Conservation (phyloP, 2,797 vertebrate genomes). For the Meda fulgida region DNA sequence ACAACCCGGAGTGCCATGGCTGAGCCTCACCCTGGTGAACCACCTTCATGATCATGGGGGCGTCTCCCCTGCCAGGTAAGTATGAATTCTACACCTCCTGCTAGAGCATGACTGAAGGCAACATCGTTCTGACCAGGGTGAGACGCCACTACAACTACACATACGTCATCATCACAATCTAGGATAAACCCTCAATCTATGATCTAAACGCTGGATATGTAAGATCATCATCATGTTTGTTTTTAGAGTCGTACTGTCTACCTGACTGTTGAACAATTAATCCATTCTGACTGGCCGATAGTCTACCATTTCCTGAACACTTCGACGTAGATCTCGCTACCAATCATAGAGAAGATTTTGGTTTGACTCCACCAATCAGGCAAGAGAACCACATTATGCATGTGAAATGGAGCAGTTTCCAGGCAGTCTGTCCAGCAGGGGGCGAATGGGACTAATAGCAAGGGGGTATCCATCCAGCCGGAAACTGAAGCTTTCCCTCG, state of each 20-base stretch:
- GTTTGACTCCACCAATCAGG: no score
- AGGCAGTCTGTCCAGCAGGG: no score
- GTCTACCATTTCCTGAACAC: no score
- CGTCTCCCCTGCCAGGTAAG: conserved; percentile 52
- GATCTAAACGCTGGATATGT: no score
- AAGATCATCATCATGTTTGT: neutral
- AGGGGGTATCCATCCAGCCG: no score
- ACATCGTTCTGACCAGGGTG: neutral
- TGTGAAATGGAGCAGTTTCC: no score
- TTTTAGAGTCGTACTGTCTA: neutral
- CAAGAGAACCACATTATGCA: no score
- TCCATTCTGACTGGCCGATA: neutral
- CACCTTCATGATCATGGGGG: conserved; percentile 56
- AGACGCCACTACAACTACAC: neutral
- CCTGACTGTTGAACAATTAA: neutral
- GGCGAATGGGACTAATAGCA: no score
- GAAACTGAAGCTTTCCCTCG: no score
- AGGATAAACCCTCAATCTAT: neutral
- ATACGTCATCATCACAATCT: accelerated
- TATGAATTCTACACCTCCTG: neutral
- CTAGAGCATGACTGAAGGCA: neutral
- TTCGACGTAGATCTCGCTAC: no score
- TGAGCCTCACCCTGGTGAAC: conserved; percentile 56
- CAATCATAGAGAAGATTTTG: no score
- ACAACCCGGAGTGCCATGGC: conserved; percentile 57